Evolutionary conservation across 2,888 invertebrate genomes (phyloP).

Genomic region (Calliphora vomitoria): DNA sequence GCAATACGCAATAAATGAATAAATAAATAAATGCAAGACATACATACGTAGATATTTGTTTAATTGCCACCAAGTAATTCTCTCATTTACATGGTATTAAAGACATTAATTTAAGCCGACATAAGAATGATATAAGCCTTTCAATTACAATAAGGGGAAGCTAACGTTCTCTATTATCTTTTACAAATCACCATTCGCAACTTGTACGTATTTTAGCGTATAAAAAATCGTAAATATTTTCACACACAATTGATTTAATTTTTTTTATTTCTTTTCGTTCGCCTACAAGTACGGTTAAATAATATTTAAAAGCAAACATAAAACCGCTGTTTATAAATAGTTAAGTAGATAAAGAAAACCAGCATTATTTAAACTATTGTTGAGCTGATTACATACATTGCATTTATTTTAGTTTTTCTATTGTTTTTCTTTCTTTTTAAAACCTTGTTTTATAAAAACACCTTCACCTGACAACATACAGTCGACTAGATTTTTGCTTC

Average conservation of each 20-base stretch:
- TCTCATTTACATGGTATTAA: slow-evolving; percentile 67
- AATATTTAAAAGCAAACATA: slow-evolving; percentile 23
- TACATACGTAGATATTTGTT: slow-evolving; percentile 26
- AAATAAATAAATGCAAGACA: neutral
- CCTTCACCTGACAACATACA: slow-evolving; percentile 31
- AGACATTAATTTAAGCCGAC: slow-evolving; percentile 54
- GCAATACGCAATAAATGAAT: neutral
- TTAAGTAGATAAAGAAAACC: slow-evolving; percentile 41
- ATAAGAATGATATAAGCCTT: slow-evolving; percentile 24
- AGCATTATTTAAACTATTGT: slow-evolving; percentile 41
- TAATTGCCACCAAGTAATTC: slow-evolving; percentile 37
- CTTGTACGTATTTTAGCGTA: slow-evolving; percentile 16
- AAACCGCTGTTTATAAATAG: slow-evolving; percentile 32
- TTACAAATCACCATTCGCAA: slow-evolving; percentile 38
- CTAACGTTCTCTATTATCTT: neutral
- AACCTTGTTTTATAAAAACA: slow-evolving; percentile 7
- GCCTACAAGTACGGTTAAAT: neutral
- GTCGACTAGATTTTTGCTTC: slow-evolving; percentile 52
- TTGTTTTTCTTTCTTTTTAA: slow-evolving; percentile 3
- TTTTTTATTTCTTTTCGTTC: neutral
- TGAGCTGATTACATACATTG: slow-evolving; percentile 46
- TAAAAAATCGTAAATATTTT: neutral
- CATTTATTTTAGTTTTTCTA: neutral
- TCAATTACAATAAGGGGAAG: neutral
- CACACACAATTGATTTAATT: slow-evolving; percentile 8